phyloP scores from a whole-genome alignment of 2,797 vertebrate species.

The Apogon talboti region DNA sequence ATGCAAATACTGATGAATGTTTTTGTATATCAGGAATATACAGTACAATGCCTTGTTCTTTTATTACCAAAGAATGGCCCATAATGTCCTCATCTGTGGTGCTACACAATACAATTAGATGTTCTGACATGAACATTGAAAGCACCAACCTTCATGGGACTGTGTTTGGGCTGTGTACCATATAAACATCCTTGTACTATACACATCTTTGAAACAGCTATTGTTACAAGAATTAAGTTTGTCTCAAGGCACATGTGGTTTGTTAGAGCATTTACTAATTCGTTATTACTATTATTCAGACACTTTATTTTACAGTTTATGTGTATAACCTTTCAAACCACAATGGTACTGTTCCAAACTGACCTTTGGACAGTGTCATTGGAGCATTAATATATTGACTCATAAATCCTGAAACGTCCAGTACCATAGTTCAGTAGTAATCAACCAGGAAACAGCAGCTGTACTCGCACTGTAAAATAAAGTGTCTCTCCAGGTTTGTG shows the following conservation, averaged over 20 bases:
- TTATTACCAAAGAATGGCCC: constrained; percentile 75
- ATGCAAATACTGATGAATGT: constrained; percentile 78
- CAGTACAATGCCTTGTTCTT: constrained; percentile 70
- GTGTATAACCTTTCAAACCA: constrained; percentile 40
- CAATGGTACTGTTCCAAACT: constrained; percentile 35
- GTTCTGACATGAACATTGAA: constrained; percentile 45
- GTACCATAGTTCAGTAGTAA: constrained; percentile 41
- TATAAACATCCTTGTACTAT: constrained; percentile 62
- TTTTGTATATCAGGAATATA: constrained; percentile 84
- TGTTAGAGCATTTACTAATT: constrained; percentile 73
- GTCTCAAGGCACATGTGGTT: constrained; percentile 76
- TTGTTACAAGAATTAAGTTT: constrained; percentile 70
- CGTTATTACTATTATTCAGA: constrained; percentile 44
- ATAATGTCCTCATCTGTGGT: constrained; percentile 55
- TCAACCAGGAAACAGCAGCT: constrained; percentile 46
- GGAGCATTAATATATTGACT: constrained; percentile 32
- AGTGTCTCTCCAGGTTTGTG: constrained; percentile 69
- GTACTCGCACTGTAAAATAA: constrained; percentile 71
- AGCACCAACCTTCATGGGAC: constrained; percentile 52
- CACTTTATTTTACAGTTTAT: constrained; percentile 75
- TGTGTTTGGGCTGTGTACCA: constrained; percentile 60
- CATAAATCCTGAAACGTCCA: constrained; percentile 55
- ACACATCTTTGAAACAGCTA: constrained; percentile 68
- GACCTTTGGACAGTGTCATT: constrained; percentile 22
- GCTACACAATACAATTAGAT: constrained; percentile 44